Conservation (phyloP, 2,113 vertebrate species). For the Gavialis gangeticus region DNA sequence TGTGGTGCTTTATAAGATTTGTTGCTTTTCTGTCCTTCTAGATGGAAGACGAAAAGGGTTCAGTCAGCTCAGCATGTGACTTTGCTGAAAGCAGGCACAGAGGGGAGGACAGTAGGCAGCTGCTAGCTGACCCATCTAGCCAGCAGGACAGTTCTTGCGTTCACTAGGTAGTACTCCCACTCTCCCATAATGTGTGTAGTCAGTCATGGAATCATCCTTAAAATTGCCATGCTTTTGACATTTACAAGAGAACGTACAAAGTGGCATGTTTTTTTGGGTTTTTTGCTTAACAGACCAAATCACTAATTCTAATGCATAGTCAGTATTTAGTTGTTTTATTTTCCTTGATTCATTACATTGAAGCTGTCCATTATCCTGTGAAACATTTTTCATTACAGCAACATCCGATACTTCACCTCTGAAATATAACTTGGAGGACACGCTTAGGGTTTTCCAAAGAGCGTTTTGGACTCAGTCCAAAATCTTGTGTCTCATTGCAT, state of each 20-base stretch:
- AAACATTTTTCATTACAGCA: background rate
- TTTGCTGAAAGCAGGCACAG: constrained; percentile 97
- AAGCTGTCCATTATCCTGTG: constrained; percentile 4
- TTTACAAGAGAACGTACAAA: constrained; percentile 19
- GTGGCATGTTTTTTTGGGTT: background rate
- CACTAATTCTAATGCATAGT: constrained; percentile 41
- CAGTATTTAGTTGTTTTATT: constrained; percentile 42
- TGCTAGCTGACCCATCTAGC: constrained; percentile 91
- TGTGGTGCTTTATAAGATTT: constrained; percentile 75
- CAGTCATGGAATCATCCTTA: constrained; percentile 46
- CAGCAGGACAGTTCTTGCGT: constrained; percentile 84
- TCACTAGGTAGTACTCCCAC: constrained; percentile 93
- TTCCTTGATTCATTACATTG: constrained; percentile 41
- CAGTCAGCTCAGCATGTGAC: constrained; percentile 98
- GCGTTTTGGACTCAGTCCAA: too few relatives aligned
- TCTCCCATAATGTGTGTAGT: constrained; percentile 59
- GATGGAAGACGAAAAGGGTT: constrained; percentile 98
- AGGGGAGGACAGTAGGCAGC: constrained; percentile 97
- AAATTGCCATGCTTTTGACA: constrained; percentile 43
- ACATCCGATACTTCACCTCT: background rate
- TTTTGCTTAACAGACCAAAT: constrained; percentile 15
- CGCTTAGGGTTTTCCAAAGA: too few relatives aligned
- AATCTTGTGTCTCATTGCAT: background rate
- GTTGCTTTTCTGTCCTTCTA: constrained; percentile 94
- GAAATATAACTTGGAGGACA: background rate